These are phyloP conservation scores for Drosophila baimaii DNA, from an alignment of 1,140 invertebrate species.

Conservation along the genomic window DNA sequence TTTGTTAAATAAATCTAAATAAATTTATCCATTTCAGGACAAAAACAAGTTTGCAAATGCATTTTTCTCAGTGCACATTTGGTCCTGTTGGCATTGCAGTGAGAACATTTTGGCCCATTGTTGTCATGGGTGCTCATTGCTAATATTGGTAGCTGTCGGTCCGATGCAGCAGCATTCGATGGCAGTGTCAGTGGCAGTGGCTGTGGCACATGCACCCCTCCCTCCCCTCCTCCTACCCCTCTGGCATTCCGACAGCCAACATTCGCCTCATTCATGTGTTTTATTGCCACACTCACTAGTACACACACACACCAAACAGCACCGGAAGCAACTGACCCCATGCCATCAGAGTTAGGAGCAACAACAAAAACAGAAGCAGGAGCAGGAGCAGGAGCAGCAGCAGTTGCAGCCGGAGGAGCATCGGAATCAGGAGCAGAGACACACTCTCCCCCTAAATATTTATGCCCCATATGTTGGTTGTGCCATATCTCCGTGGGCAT, in stretches of 20 bases:
- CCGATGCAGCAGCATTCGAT: slow-evolving; percentile 41
- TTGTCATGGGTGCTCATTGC: slow-evolving; percentile 77
- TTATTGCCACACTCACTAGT: slow-evolving; percentile 64
- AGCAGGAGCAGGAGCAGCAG: neutral
- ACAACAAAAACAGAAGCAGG: slow-evolving; percentile 33
- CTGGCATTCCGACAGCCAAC: slow-evolving; percentile 52
- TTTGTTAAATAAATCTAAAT: too few relatives aligned
- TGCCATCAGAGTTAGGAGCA: slow-evolving; percentile 25
- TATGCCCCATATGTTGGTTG: slow-evolving; percentile 78
- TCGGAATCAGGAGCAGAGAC: slow-evolving; percentile 12
- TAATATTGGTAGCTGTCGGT: slow-evolving; percentile 74
- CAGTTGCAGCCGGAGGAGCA: slow-evolving; percentile 2
- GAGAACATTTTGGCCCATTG: slow-evolving; percentile 68
- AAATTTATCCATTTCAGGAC: neutral
- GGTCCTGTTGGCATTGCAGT: slow-evolving; percentile 51
- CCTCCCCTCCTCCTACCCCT: neutral
- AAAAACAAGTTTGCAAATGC: too few relatives aligned
- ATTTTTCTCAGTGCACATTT: slow-evolving; percentile 22
- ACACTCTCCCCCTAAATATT: slow-evolving; percentile 62
- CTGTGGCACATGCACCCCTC: too few relatives aligned
- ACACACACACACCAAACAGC: slow-evolving; percentile 48
- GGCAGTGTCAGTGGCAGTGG: slow-evolving; percentile 63
- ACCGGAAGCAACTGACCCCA: slow-evolving; percentile 61
- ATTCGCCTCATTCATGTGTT: slow-evolving; percentile 75
- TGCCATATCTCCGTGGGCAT: slow-evolving; percentile 75